Conservation (phyloP, 2,888 invertebrate genomes). For the Pegoplata infirma region DNA sequence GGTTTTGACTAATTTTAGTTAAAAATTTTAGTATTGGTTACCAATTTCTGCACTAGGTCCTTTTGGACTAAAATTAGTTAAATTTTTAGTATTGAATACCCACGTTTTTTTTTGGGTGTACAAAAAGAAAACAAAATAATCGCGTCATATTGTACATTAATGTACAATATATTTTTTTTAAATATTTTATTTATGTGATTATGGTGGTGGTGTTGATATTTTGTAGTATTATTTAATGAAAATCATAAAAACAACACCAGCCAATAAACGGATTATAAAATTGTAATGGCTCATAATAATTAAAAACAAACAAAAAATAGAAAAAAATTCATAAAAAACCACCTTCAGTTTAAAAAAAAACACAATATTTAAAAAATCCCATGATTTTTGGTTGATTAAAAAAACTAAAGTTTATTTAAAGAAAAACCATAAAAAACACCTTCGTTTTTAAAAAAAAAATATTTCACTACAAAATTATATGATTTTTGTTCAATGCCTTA, state of each 20-base stretch:
- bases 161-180: slow-evolving; percentile 28
- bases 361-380: slow-evolving; percentile 5
- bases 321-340: slow-evolving; percentile 35
- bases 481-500: no score
- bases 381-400: not conserved
- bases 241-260: slow-evolving; percentile 15
- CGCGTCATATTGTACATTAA: slow-evolving; percentile 49
- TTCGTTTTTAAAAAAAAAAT: no score
- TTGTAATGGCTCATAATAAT: slow-evolving; percentile 59
- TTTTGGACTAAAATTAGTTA: no score
- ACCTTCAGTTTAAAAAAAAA: not conserved
- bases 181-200: slow-evolving; percentile 12
- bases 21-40: no score
- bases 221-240: slow-evolving; percentile 2
- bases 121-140: slow-evolving; percentile 56
- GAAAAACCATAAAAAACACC: no score
- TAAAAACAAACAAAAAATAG: no score
- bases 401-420: not conserved
- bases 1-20: no score
- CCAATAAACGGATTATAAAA: slow-evolving; percentile 64
- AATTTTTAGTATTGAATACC: no score
- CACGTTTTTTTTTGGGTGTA: no score
- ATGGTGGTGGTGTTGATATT: slow-evolving; percentile 6
- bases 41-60: no score
- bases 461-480: no score